These are phyloP conservation scores for Phymatocera aterrima DNA, from an alignment of 2,888 invertebrate species.

Conservation along the genomic window DNA sequence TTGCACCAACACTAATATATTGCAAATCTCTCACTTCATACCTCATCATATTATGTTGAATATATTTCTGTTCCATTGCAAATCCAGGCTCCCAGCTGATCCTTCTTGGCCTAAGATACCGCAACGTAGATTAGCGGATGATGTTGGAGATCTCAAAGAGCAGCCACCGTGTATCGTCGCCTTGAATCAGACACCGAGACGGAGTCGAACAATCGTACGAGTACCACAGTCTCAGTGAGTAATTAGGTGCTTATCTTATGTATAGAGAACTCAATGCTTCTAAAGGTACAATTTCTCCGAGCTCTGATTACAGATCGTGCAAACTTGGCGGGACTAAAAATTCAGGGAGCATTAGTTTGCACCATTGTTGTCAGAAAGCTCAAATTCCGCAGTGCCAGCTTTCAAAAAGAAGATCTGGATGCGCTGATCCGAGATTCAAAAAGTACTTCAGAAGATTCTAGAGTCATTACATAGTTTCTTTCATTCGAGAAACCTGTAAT, in stretches of 20 bases:
- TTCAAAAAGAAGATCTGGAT: constrained; percentile 60
- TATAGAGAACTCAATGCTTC: neutral
- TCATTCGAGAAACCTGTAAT: no score
- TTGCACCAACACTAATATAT: neutral
- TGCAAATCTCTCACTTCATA: no score
- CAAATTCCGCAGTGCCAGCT: constrained; percentile 47
- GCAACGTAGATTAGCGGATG: constrained; percentile 60
- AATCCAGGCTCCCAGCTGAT: constrained; percentile 66
- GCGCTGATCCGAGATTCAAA: constrained; percentile 68
- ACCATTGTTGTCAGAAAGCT: constrained; percentile 18
- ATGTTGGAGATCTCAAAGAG: constrained; percentile 58
- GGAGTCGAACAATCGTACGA: constrained; percentile 60
- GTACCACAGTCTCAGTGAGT: constrained; percentile 59
- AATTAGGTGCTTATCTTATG: constrained; percentile 39
- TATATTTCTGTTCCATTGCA: neutral
- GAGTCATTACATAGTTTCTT: neutral
- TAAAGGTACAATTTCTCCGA: neutral
- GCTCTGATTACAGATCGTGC: constrained; percentile 13
- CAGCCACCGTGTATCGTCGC: constrained; percentile 65
- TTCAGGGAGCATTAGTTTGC: neutral
- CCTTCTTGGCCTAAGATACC: constrained; percentile 72
- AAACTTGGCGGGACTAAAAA: constrained; percentile 5
- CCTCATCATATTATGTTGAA: neutral
- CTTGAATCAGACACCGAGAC: constrained; percentile 61
- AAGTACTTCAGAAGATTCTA: constrained; percentile 55